Conservation (phyloP, 2,113 vertebrate genomes). For the Pongo pygmaeus region DNA sequence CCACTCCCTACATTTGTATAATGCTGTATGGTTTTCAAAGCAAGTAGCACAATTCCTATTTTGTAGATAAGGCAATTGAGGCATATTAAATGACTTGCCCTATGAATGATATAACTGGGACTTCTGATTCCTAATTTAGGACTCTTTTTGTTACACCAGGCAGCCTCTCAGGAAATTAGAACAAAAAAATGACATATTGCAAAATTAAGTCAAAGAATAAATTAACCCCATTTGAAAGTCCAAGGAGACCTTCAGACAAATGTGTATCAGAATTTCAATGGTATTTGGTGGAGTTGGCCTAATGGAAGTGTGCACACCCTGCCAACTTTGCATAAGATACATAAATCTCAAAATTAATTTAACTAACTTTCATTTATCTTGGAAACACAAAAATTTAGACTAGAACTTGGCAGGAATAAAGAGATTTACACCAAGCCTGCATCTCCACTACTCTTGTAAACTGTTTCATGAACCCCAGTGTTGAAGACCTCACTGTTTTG, state of each 20-base stretch:
- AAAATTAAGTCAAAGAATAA: constrained; percentile 38
- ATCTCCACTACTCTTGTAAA: constrained; percentile 47
- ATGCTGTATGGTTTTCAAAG: constrained; percentile 31
- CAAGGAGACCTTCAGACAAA: constrained; percentile 27
- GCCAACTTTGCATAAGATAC: constrained; percentile 38
- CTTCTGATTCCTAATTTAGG: not conserved
- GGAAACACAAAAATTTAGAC: constrained; percentile 55
- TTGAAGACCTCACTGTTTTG: constrained; percentile 57
- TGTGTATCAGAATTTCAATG: not conserved
- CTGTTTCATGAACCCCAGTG: constrained; percentile 8
- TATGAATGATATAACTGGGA: not conserved
- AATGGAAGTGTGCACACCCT: not conserved
- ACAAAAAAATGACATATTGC: not conserved
- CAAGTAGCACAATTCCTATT: not conserved
- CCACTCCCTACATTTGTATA: not conserved
- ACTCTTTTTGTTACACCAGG: not conserved
- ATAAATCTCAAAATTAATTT: constrained; percentile 49
- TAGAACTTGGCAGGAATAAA: constrained; percentile 58
- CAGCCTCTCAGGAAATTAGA: constrained; percentile 4
- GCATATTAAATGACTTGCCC: not conserved
- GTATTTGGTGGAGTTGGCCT: constrained; percentile 3
- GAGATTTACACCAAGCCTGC: constrained; percentile 43
- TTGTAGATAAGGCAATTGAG: not conserved
- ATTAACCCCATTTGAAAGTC: constrained; percentile 1
- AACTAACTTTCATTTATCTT: constrained; percentile 63